Percentiles rank a stretch among this genome's conserved stretches.
Evolutionary conservation across 2,888 invertebrate genomes (phyloP).

Genomic region (Hipparchia semele): DNA sequence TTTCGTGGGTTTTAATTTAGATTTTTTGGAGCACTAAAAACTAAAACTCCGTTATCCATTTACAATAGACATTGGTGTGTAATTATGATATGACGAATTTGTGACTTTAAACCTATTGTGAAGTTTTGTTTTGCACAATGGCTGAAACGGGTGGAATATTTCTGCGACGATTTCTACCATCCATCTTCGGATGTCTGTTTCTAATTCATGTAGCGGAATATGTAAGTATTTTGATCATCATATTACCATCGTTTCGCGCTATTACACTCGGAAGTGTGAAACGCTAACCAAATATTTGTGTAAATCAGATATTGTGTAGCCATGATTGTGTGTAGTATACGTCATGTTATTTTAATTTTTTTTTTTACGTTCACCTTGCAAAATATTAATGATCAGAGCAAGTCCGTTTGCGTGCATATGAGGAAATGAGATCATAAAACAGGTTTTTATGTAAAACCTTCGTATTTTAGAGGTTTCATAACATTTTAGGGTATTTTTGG

Average conservation of each 20-base stretch:
- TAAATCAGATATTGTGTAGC: neutral
- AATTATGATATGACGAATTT: slow-evolving; percentile 66
- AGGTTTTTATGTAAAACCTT: slow-evolving; percentile 10
- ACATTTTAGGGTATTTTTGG: neutral
- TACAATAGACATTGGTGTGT: slow-evolving; percentile 37
- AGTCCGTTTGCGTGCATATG: slow-evolving; percentile 40
- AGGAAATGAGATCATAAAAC: slow-evolving; percentile 39
- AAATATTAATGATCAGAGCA: slow-evolving; percentile 34
- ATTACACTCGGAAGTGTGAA: slow-evolving; percentile 44
- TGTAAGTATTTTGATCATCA: slow-evolving; percentile 59
- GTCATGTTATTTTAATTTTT: slow-evolving; percentile 32
- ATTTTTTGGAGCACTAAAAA: neutral
- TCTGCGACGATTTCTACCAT: slow-evolving; percentile 57
- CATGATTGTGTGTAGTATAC: neutral
- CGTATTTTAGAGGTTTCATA: neutral
- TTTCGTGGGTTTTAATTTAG: neutral
- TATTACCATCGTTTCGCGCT: slow-evolving; percentile 51
- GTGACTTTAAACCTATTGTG: slow-evolving; percentile 51
- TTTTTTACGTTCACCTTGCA: slow-evolving; percentile 45
- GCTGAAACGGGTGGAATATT: slow-evolving; percentile 53
- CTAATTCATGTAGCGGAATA: slow-evolving; percentile 61
- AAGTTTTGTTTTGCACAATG: slow-evolving; percentile 59
- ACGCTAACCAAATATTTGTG: neutral
- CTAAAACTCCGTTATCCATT: too few relatives aligned
- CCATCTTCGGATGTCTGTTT: slow-evolving; percentile 63